Conservation (phyloP, 1,140 invertebrate genomes). For the Meloidogyne exigua region DNA sequence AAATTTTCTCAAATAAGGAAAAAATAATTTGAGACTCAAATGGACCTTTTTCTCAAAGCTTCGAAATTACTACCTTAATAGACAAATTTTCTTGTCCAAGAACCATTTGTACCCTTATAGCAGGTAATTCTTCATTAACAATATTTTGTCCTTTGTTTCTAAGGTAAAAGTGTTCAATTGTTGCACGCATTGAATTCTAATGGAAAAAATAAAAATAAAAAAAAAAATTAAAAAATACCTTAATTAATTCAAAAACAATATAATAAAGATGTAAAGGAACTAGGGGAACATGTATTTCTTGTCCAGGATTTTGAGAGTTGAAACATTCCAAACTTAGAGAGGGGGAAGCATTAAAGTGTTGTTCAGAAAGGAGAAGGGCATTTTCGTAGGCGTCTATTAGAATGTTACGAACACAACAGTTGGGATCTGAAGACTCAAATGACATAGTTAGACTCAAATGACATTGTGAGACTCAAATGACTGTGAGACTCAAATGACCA, state of each 20-base stretch:
- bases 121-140: conserved; percentile 72
- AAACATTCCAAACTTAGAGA: conserved; percentile 73
- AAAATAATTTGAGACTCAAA: not conserved
- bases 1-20: too few species aligned
- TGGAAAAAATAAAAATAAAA: conserved; percentile 15
- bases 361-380: conserved; percentile 91
- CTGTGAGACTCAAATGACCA: not conserved
- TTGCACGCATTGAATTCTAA: conserved; percentile 88
- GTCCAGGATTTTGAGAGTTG: conserved; percentile 61
- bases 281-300: conserved; percentile 78
- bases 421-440: conserved; percentile 67
- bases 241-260: conserved; percentile 96
- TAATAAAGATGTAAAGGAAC: conserved; percentile 98
- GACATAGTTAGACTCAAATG: not conserved
- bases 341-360: conserved; percentile 89
- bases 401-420: conserved; percentile 81
- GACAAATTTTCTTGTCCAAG: conserved; percentile 90
- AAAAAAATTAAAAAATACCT: conserved; percentile 65
- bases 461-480: not conserved
- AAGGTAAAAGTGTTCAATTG: conserved; percentile 69
- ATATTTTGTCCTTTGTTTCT: conserved; percentile 39
- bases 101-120: conserved; percentile 81
- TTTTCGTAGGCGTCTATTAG: conserved; percentile 87
- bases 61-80: conserved; percentile 75
- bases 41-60: too few species aligned